Evolutionary conservation across 2,113 vertebrate species (phyloP).

Genomic region (Centrocercus urophasianus): DNA sequence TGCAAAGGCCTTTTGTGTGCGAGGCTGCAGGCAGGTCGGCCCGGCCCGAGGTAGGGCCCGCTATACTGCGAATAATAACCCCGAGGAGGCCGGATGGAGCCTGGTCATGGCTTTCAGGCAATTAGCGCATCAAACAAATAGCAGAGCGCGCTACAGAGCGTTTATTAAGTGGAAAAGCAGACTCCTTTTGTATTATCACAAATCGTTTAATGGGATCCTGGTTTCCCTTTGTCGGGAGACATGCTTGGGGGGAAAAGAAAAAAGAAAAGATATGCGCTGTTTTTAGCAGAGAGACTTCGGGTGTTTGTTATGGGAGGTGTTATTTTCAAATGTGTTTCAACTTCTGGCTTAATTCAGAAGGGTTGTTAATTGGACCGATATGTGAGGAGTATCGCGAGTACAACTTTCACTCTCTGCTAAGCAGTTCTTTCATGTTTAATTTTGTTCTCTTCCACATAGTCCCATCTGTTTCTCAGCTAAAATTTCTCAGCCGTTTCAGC

Average conservation of each 20-base stretch:
- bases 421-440: slow-evolving; percentile 56
- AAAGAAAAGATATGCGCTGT: not conserved
- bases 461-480: slow-evolving; percentile 65
- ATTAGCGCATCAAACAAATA: slow-evolving; percentile 66
- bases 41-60: not conserved
- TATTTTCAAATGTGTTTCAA: slow-evolving; percentile 58
- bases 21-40: not conserved
- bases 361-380: slow-evolving; percentile 52
- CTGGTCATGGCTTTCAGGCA: slow-evolving; percentile 30
- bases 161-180: slow-evolving; percentile 54
- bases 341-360: slow-evolving; percentile 55
- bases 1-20: slow-evolving; percentile 42
- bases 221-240: slow-evolving; percentile 70
- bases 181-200: slow-evolving; percentile 61
- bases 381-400: slow-evolving; percentile 39
- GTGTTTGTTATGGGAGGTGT: not conserved
- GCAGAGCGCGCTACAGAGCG: slow-evolving; percentile 30
- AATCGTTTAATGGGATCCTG: slow-evolving; percentile 62
- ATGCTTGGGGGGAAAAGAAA: not conserved
- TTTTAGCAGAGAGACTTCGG: slow-evolving; percentile 29
- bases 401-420: slow-evolving; percentile 59
- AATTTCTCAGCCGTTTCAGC: slow-evolving; percentile 53
- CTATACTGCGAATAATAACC: not conserved
- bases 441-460: slow-evolving; percentile 16
- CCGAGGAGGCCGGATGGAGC: not conserved